Evolutionary conservation across 2,888 invertebrate genomes (phyloP).

Genomic region (Nymphalis urticae): DNA sequence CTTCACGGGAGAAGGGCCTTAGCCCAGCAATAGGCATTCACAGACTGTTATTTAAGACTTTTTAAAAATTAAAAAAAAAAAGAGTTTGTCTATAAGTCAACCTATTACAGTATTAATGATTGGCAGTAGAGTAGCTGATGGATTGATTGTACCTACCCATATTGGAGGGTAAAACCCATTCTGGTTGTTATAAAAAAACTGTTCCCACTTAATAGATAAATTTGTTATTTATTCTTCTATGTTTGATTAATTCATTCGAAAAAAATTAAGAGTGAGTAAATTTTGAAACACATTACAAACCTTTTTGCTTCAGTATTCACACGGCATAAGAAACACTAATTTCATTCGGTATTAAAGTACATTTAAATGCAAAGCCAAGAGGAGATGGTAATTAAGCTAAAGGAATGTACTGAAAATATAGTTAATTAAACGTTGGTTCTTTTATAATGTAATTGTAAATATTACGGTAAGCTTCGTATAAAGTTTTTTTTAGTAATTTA

Average conservation of each 20-base stretch:
- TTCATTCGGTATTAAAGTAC: constrained; percentile 65
- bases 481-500: background rate
- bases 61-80: too few species aligned
- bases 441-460: constrained; percentile 30
- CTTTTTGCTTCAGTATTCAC: constrained; percentile 43
- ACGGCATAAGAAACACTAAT: constrained; percentile 60
- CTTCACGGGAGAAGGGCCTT: too few species aligned
- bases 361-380: constrained; percentile 77
- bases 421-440: constrained; percentile 53
- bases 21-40: too few species aligned
- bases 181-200: too few species aligned
- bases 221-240: background rate
- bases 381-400: constrained; percentile 64
- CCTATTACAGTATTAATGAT: background rate
- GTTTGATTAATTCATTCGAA: background rate
- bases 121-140: too few species aligned
- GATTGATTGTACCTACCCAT: too few species aligned
- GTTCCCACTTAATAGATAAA: too few species aligned
- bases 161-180: too few species aligned
- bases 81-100: background rate
- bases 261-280: constrained; percentile 5
- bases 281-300: constrained; percentile 35
- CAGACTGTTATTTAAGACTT: too few species aligned
- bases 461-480: constrained; percentile 2
- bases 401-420: constrained; percentile 67